Evolutionary conservation across 2,888 invertebrate species (phyloP).

Genomic region (Carterocephalus palaemon): DNA sequence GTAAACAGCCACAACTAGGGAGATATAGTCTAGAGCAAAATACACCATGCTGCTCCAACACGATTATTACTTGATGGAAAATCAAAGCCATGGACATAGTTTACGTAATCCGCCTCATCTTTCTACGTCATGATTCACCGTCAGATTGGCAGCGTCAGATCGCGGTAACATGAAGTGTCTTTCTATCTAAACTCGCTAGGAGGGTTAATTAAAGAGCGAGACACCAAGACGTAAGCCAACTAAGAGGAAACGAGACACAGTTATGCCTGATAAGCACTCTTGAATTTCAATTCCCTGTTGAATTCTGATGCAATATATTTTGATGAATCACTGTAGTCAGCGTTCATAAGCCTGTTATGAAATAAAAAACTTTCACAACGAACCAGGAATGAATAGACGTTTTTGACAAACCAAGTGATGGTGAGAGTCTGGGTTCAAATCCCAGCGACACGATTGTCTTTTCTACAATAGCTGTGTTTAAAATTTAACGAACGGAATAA

Average conservation of each 20-base stretch:
- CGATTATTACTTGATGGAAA: no score
- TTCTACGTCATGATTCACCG: conserved; percentile 50
- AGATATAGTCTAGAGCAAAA: no score
- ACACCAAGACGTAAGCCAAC: conserved; percentile 25
- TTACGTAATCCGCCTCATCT: conserved; percentile 15
- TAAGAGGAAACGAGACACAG: conserved; percentile 29
- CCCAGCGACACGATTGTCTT: no score
- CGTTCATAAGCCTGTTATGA: conserved; percentile 2
- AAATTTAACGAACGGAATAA: no score
- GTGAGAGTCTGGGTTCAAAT: no score
- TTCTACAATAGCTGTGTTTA: no score
- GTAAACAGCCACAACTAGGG: no score
- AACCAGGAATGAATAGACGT: no score
- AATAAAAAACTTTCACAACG: no score
- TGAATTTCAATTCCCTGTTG: conserved; percentile 24
- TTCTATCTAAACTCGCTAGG: conserved; percentile 54
- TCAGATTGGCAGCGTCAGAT: conserved; percentile 62
- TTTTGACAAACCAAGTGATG: no score
- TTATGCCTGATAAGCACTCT: conserved; percentile 16
- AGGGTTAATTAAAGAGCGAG: conserved; percentile 51
- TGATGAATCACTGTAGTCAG: conserved; percentile 16
- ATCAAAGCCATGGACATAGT: not conserved
- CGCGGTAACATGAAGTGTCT: conserved; percentile 59
- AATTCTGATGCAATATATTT: conserved; percentile 19
- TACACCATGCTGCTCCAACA: no score